Evolutionary conservation across 2,888 invertebrate genomes (phyloP), one percentile per base, ranked within the genome.

Genomic region (Deilephila elpenor): DNA sequence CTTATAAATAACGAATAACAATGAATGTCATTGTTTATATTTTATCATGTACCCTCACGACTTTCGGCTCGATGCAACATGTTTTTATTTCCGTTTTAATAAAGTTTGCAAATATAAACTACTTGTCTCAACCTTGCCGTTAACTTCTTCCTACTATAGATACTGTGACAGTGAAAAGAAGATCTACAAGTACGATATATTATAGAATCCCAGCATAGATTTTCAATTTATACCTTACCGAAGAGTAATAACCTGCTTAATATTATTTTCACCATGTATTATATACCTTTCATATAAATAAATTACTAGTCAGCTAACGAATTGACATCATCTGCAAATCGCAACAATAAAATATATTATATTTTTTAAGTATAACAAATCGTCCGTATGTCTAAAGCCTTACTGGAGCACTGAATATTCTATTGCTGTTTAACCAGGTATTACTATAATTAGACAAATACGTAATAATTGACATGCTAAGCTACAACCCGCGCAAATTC

Each of bases 321-420:
- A 44, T 44, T 1, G 0, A 44, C 11, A 44, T 44, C 44, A 44
- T 0, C 44, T 44, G n/a, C n/a, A 56, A 56, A 51, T 19, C 17
- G 3, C 29, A n/a, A 32, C 14, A 17, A 37, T 34, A 37, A 62
- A n/a, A 62, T 3, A 34, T 20, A 44, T 32, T 62, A 25, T n/a
- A 20, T 56, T 20, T 56, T 20, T 11, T 19, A 20, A 4, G 25
- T 44, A 8, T n/a, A 8, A 32, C 32, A 32, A 32, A 6, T 37
- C 7, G 19, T 2, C 17, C n/a, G 25, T 29, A 61, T 64, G 64
- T 64, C 19, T 0, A 44, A 44, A 64, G 64, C 64, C 25, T 64
- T 67, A 67, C 79, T 80, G 81, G 76, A 81, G 77, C 80, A 84
- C 82, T 85, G 83, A 86, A 86, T 84, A 85, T 86, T 87, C 83